A percentile compares a stretch with the other conserved stretches of the same genome.
Conservation (phyloP, 2,888 invertebrate species). For the Limnephilus marmoratus region DNA sequence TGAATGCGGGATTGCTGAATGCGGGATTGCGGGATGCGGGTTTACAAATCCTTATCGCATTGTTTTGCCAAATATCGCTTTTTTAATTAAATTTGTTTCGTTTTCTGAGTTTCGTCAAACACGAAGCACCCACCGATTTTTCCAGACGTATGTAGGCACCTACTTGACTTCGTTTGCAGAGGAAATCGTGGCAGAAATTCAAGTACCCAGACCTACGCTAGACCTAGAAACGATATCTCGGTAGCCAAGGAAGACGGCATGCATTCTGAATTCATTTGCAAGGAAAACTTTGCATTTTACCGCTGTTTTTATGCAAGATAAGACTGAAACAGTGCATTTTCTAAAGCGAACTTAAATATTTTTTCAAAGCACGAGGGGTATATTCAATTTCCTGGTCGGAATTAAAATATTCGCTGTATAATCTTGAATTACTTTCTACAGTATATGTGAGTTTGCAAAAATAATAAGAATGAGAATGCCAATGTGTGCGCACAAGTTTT, state of each 20-base stretch:
- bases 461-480: no score
- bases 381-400: not conserved
- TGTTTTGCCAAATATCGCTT: no score
- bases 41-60: no score
- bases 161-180: not conserved
- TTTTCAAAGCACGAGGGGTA: not conserved
- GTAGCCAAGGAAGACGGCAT: constrained; percentile 28
- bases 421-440: not conserved
- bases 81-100: no score
- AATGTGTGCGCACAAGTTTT: no score
- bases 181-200: not conserved
- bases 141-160: not conserved
- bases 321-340: not conserved
- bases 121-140: not conserved
- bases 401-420: not conserved
- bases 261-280: constrained; percentile 50
- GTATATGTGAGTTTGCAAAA: no score
- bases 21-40: no score
- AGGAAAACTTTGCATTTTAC: constrained; percentile 44
- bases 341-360: not conserved
- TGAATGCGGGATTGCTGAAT: no score
- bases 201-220: no score
- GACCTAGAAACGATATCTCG: not conserved
- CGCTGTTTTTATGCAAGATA: constrained; percentile 17
- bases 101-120: not conserved